Conservation (phyloP, 2,113 vertebrate species). For the Fukomys damarensis region DNA sequence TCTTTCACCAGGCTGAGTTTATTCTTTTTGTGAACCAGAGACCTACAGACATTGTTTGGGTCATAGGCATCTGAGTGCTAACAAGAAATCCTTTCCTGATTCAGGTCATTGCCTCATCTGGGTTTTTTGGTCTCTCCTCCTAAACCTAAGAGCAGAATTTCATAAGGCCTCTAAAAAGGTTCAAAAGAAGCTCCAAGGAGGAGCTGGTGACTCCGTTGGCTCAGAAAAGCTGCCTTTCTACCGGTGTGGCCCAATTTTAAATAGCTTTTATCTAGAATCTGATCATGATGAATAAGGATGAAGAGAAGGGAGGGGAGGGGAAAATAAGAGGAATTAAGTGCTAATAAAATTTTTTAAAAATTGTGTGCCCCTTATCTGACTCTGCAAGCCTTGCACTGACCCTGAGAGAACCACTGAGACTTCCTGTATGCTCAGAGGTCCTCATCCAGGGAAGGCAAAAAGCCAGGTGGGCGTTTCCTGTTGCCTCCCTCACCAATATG, state of each 20-base stretch:
- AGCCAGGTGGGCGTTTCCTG: neutral
- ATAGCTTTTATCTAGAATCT: neutral
- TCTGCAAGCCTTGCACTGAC: rapidly evolving
- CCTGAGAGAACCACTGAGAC: neutral
- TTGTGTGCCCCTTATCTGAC: neutral
- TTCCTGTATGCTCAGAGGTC: neutral
- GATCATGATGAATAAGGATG: neutral
- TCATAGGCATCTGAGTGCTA: neutral
- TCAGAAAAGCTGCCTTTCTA: neutral
- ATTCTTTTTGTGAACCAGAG: neutral
- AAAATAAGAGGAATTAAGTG: neutral
- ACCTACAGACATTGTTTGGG: neutral
- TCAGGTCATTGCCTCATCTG: neutral
- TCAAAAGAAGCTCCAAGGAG: neutral
- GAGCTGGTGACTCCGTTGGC: neutral
- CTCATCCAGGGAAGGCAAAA: rapidly evolving
- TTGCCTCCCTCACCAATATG: neutral
- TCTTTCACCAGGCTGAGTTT: neutral
- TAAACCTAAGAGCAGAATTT: neutral
- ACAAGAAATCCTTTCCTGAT: neutral
- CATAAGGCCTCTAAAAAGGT: neutral
- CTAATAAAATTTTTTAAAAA: neutral
- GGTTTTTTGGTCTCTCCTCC: neutral
- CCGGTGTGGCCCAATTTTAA: neutral
- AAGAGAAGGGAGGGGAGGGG: neutral